phyloP scores from a whole-genome alignment of 2,888 invertebrate genomes.

The Tetragonisca angustula region DNA sequence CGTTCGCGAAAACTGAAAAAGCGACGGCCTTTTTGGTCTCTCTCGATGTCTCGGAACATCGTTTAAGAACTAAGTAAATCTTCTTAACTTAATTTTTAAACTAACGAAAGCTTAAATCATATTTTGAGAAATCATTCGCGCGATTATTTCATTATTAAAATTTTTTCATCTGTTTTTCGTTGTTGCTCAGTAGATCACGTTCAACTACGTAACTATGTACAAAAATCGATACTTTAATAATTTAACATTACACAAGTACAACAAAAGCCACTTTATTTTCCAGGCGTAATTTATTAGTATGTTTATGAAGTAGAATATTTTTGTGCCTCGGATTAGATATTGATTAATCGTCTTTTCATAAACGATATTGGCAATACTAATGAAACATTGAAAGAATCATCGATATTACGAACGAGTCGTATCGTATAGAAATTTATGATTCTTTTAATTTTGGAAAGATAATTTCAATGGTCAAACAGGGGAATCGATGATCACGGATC shows the following conservation, averaged over 20 bases:
- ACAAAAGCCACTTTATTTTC: background rate
- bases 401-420: background rate
- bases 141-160: background rate
- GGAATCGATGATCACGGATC: background rate
- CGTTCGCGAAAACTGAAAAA: background rate
- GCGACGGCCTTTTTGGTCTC: background rate
- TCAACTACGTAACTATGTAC: background rate
- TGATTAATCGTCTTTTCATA: background rate
- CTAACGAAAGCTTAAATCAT: background rate
- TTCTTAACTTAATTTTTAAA: background rate
- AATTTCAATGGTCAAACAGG: background rate
- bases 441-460: background rate
- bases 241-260: background rate
- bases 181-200: background rate
- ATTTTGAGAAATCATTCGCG: background rate
- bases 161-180: constrained; percentile 3
- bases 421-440: background rate
- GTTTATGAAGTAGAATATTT: background rate
- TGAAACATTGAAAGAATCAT: background rate
- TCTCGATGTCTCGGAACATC: no score
- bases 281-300: background rate
- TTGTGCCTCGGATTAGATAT: background rate
- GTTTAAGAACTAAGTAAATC: background rate
- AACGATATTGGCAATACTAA: background rate
- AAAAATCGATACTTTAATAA: background rate